These are phyloP conservation scores for Plecturocebus donacophilus DNA, from an alignment of 2,113 vertebrate species.

Conservation along the genomic window DNA sequence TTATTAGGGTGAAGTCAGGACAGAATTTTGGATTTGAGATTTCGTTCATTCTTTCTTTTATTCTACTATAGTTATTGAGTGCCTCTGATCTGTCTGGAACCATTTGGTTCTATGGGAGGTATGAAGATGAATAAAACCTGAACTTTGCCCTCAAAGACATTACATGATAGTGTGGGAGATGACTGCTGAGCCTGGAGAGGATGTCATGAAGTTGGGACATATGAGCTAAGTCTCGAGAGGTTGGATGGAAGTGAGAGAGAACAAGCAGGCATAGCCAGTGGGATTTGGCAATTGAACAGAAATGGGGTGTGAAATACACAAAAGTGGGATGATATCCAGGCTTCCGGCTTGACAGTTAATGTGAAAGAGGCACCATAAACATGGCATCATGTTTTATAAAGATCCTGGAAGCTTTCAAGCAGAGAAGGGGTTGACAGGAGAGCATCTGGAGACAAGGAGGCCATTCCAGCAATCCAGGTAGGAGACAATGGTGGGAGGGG, in stretches of 20 bases:
- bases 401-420: background rate
- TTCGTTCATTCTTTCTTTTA: background rate
- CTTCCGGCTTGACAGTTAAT: background rate
- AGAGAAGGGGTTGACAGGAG: background rate
- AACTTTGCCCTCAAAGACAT: background rate
- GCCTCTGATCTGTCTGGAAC: background rate
- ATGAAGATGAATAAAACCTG: background rate
- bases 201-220: background rate
- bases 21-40: background rate
- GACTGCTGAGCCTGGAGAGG: background rate
- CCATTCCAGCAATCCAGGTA: background rate
- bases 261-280: background rate
- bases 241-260: background rate
- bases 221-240: background rate
- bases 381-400: background rate
- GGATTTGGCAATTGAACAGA: background rate
- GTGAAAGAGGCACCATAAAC: background rate
- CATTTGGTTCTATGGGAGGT: background rate
- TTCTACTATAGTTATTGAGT: background rate
- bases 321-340: background rate
- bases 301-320: background rate
- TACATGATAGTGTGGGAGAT: background rate
- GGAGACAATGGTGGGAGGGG: background rate
- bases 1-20: background rate
- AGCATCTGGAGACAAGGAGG: background rate